A percentile compares a stretch with the other conserved stretches of the same genome.
These are phyloP conservation scores for Natator depressus DNA, from an alignment of 2,113 vertebrate genomes.

Conservation along the genomic window DNA sequence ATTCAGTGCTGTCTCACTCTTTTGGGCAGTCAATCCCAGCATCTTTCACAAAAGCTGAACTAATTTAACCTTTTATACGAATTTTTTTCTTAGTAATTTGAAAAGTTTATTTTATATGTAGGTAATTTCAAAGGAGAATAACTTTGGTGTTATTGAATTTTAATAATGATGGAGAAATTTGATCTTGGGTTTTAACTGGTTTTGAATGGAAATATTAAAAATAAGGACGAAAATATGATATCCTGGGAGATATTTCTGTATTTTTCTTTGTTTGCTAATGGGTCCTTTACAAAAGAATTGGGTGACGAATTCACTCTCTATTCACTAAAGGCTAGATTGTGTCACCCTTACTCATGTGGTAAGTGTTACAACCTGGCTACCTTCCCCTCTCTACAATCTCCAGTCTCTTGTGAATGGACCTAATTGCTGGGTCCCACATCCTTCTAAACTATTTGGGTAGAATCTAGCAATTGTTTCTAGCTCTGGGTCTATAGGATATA, in stretches of 20 bases:
- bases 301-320: too few species aligned
- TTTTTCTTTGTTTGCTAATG: neutral
- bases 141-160: neutral
- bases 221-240: neutral
- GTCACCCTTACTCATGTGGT: too few species aligned
- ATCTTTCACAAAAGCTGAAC: neutral
- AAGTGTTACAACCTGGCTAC: too few species aligned
- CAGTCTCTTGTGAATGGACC: too few species aligned
- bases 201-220: neutral
- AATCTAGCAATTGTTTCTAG: neutral
- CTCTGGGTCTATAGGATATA: accelerated
- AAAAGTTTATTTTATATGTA: neutral
- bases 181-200: neutral
- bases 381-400: too few species aligned
- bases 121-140: neutral
- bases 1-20: neutral
- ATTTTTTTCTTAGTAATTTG: neutral
- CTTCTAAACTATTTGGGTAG: neutral
- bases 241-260: neutral
- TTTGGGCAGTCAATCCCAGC: accelerated
- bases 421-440: neutral
- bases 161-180: neutral
- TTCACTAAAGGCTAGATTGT: too few species aligned
- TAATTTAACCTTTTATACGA: neutral
- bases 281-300: neutral